Percentiles rank a stretch among this genome's conserved stretches.
phyloP scores from a whole-genome alignment of 2,113 vertebrate species.

The Mugil cephalus region DNA sequence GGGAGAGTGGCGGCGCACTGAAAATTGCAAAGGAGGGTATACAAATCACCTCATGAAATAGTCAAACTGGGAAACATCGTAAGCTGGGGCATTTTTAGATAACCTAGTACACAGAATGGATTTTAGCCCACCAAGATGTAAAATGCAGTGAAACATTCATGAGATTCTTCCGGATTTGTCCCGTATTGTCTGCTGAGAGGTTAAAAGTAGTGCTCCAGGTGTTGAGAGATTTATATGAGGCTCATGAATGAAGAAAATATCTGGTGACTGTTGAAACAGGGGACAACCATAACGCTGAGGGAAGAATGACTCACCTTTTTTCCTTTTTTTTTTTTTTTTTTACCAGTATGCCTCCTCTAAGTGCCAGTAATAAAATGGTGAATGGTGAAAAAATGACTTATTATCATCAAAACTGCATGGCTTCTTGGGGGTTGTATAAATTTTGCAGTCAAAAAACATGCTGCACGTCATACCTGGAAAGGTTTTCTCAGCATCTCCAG shows the following conservation, averaged over 20 bases:
- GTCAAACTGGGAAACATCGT: background rate
- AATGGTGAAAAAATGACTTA: background rate
- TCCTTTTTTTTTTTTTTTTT: background rate
- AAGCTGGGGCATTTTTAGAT: background rate
- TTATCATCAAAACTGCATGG: background rate
- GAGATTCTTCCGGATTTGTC: conserved; percentile 4
- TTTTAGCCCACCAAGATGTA: background rate
- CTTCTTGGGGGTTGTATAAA: background rate
- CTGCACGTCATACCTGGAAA: conserved; percentile 18
- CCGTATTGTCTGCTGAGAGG: background rate
- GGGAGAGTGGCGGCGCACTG: background rate
- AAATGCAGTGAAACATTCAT: conserved; percentile 12
- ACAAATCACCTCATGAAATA: conserved; percentile 5
- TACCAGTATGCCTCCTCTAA: background rate
- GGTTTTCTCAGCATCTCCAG: background rate
- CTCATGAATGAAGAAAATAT: conserved; percentile 10
- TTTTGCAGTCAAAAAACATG: conserved; percentile 13
- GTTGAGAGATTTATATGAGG: background rate
- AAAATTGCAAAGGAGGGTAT: conserved; percentile 2
- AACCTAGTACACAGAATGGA: conserved; percentile 9
- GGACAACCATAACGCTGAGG: background rate
- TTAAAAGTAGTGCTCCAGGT: conserved; percentile 10
- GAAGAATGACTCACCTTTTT: background rate
- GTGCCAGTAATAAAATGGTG: background rate
- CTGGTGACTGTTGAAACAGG: conserved; percentile 2